Conservation (phyloP, 2,888 invertebrate species). For the Zhuqinia jingwanae region DNA sequence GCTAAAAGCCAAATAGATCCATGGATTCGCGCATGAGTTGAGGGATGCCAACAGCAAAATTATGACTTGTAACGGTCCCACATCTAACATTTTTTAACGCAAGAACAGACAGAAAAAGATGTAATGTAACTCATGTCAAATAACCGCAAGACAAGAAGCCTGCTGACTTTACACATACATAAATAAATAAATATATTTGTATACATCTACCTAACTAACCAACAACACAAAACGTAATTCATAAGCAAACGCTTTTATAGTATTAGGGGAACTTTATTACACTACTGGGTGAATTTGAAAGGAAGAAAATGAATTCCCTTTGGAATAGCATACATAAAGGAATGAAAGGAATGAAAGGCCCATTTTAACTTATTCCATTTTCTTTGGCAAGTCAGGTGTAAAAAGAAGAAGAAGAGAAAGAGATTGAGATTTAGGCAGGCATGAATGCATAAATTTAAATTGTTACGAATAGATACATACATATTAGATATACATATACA, state of each 20-base stretch:
- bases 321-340: background rate
- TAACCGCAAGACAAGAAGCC: background rate
- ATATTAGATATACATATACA: too few species aligned
- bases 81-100: constrained; percentile 63
- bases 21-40: constrained; percentile 87
- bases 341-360: background rate
- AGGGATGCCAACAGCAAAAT: constrained; percentile 86
- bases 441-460: too few species aligned
- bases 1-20: constrained; percentile 83
- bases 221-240: too few species aligned
- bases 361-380: constrained; percentile 14
- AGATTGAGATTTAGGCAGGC: too few species aligned
- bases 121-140: background rate
- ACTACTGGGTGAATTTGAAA: constrained; percentile 5
- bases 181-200: too few species aligned
- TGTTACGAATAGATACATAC: too few species aligned
- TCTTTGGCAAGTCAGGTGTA: background rate
- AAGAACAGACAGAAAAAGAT: background rate
- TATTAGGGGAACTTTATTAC: background rate
- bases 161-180: too few species aligned
- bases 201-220: too few species aligned
- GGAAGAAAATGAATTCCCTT: background rate
- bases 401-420: too few species aligned
- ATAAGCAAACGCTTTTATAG: constrained; percentile 1
- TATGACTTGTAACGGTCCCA: constrained; percentile 82